A percentile compares a stretch with the other conserved stretches of the same genome.
phyloP scores from a whole-genome alignment of 2,797 vertebrate genomes.

The Gallinago nigripennis region DNA sequence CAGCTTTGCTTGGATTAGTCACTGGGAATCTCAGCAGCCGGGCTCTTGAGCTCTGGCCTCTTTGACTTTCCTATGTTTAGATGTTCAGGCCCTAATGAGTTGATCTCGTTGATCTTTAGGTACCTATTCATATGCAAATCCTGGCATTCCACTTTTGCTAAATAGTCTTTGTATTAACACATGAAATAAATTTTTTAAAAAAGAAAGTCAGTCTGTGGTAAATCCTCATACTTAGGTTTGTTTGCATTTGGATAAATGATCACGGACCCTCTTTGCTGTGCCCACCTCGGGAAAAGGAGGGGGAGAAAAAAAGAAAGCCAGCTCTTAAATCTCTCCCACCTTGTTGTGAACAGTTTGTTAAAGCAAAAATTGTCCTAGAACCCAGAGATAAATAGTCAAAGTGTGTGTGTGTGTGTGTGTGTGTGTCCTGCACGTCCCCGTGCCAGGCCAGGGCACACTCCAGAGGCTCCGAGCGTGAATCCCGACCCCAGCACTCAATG shows the following conservation, averaged over 20 bases:
- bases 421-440: background rate
- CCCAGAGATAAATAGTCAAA: background rate
- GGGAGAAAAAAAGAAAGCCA: background rate
- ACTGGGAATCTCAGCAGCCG: constrained; percentile 5
- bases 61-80: constrained; percentile 61
- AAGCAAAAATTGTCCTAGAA: background rate
- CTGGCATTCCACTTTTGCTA: constrained; percentile 68
- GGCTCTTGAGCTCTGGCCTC: constrained; percentile 57
- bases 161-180: constrained; percentile 68
- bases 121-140: constrained; percentile 70
- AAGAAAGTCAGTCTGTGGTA: constrained; percentile 61
- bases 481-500: constrained; percentile 51
- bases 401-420: no score
- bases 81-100: constrained; percentile 66
- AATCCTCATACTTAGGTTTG: constrained; percentile 63
- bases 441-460: background rate
- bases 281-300: background rate
- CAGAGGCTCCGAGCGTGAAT: constrained; percentile 44
- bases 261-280: constrained; percentile 19
- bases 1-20: constrained; percentile 34
- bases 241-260: constrained; percentile 69
- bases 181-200: constrained; percentile 59
- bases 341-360: background rate
- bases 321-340: constrained; percentile 14
- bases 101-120: constrained; percentile 69